phyloP scores from a whole-genome alignment of 2,113 vertebrate genomes.

The Apistogramma diplotaenia region DNA sequence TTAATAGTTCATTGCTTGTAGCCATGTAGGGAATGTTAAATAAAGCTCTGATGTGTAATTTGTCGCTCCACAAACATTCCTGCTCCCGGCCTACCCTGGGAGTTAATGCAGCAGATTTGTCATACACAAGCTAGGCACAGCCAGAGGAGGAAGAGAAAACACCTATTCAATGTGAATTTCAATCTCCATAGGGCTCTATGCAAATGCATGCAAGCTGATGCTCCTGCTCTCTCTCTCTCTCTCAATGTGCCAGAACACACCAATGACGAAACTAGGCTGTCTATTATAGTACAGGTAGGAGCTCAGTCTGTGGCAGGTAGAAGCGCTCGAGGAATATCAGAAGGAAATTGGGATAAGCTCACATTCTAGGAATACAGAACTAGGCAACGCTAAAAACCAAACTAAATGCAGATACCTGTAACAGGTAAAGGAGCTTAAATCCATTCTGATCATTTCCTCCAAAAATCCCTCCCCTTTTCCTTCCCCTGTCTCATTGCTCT shows the following conservation, averaged over 20 bases:
- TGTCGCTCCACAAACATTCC: slow-evolving; percentile 73
- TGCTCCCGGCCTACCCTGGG: slow-evolving; percentile 70
- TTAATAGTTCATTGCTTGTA: slow-evolving; percentile 73
- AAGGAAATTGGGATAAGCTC: slow-evolving; percentile 10
- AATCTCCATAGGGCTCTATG: slow-evolving; percentile 69
- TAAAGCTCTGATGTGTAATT: slow-evolving; percentile 74
- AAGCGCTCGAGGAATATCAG: slow-evolving; percentile 26
- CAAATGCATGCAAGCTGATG: slow-evolving; percentile 58
- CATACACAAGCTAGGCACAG: slow-evolving; percentile 69
- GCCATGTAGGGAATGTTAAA: slow-evolving; percentile 72
- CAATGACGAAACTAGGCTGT: slow-evolving; percentile 29
- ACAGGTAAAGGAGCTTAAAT: slow-evolving; percentile 45
- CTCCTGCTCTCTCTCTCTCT: slow-evolving; percentile 8
- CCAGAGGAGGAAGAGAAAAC: slow-evolving; percentile 49
- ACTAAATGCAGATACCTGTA: slow-evolving; percentile 42
- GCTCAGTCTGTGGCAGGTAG: slow-evolving; percentile 24
- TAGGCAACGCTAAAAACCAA: slow-evolving; percentile 28
- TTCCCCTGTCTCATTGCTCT: slow-evolving; percentile 57
- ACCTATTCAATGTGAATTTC: slow-evolving; percentile 73
- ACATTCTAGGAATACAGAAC: slow-evolving; percentile 38
- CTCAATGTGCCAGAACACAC: slow-evolving; percentile 43
- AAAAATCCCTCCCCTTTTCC: slow-evolving; percentile 27
- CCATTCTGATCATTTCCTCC: slow-evolving; percentile 56
- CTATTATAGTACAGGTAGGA: slow-evolving; percentile 24
- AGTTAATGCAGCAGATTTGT: slow-evolving; percentile 77